Conservation (phyloP, 2,888 invertebrate species). For the Pristionchus entomophagus region DNA sequence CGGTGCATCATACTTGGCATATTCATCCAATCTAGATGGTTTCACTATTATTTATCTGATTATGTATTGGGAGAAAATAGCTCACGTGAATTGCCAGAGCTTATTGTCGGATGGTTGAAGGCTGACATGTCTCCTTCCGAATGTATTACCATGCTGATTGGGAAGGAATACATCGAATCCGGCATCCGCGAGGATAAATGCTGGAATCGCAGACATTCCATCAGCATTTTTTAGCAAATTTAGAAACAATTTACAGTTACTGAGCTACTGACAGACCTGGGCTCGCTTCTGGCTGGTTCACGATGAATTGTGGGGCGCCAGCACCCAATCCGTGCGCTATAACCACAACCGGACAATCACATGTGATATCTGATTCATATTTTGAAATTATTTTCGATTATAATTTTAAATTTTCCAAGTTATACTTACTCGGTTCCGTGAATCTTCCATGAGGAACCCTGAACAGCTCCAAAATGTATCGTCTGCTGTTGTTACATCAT, state of each 20-base stretch:
- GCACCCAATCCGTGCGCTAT: no score
- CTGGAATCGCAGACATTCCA: background rate
- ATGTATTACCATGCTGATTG: background rate
- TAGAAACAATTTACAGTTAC: no score
- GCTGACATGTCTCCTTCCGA: background rate
- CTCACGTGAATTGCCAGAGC: constrained; percentile 20
- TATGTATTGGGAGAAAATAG: background rate
- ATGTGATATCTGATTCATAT: no score
- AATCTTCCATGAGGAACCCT: background rate
- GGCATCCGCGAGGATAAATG: background rate
- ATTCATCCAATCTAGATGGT: no score
- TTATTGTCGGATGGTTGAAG: background rate
- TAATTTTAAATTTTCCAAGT: background rate
- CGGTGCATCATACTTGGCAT: no score
- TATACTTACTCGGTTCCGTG: background rate
- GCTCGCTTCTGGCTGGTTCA: no score
- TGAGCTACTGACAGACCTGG: no score
- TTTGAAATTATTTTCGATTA: no score
- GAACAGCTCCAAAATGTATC: constrained; percentile 10
- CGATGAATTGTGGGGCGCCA: no score
- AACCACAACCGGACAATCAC: no score
- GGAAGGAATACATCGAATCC: constrained; percentile 10
- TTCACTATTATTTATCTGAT: background rate
- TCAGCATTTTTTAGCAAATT: background rate
- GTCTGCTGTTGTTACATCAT: background rate